Percentiles rank a stretch among this genome's conserved stretches.
These are phyloP conservation scores for Zoanthus sansibaricus DNA, from an alignment of 92 coral and sea anemone genomes.

Conservation along the genomic window DNA sequence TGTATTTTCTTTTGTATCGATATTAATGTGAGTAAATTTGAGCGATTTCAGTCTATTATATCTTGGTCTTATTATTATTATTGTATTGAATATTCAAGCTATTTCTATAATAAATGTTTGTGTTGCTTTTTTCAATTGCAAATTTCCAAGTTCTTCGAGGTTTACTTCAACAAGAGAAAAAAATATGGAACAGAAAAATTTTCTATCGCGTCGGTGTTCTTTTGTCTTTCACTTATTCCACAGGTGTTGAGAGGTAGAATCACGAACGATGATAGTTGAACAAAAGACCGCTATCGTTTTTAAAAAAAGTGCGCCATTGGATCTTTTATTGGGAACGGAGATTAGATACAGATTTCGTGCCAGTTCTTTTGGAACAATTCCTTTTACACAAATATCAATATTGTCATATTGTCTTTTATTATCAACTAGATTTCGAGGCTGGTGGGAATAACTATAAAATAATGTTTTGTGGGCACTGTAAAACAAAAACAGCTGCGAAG, in stretches of 20 bases:
- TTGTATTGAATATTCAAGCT: slow-evolving; percentile 13
- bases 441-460: too few relatives aligned
- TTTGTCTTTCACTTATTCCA: not conserved
- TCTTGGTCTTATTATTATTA: not conserved
- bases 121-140: not conserved
- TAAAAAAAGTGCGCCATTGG: not conserved
- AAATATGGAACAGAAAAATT: not conserved
- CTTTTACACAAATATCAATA: not conserved
- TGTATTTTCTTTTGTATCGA: slow-evolving; percentile 21
- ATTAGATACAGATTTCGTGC: not conserved
- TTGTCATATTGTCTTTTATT: too few relatives aligned
- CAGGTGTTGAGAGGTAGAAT: not conserved
- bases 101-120: not conserved
- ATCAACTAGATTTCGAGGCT: too few relatives aligned
- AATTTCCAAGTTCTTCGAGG: not conserved
- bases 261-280: not conserved
- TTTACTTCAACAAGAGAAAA: not conserved
- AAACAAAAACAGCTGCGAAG: too few relatives aligned
- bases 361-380: not conserved
- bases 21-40: slow-evolving; percentile 20
- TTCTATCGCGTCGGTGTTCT: not conserved
- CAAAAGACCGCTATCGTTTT: not conserved
- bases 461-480: too few relatives aligned
- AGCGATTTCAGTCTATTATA: not conserved
- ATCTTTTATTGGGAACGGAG: not conserved